These are phyloP conservation scores for Drosophila flavopinicola DNA, from an alignment of 2,888 invertebrate species.

Conservation along the genomic window DNA sequence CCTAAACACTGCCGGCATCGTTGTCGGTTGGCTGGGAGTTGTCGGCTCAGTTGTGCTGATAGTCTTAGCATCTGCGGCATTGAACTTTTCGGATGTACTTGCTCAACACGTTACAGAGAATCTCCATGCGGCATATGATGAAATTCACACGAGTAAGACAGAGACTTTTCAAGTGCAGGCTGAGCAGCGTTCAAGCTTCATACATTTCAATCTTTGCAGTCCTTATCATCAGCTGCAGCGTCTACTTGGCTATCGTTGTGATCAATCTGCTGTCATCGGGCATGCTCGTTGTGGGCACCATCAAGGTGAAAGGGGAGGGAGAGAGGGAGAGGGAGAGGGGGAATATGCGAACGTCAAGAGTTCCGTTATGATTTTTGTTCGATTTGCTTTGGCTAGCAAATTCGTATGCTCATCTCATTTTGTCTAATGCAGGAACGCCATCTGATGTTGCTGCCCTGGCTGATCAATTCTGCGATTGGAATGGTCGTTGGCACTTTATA, in stretches of 20 bases:
- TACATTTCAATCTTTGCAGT: conserved; percentile 40
- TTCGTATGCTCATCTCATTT: conserved; percentile 17
- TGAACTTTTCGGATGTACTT: conserved; percentile 57
- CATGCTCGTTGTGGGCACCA: conserved; percentile 76
- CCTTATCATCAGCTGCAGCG: conserved; percentile 40
- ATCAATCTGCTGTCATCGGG: conserved; percentile 73
- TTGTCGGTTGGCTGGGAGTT: conserved; percentile 80
- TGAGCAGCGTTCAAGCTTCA: neutral
- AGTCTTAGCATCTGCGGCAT: conserved; percentile 47
- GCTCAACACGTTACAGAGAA: conserved; percentile 9
- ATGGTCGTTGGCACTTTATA: conserved; percentile 44
- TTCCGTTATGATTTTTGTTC: conserved; percentile 6
- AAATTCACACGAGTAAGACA: conserved; percentile 11
- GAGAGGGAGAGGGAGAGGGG: no score
- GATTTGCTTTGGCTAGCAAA: neutral
- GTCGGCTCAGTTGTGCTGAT: conserved; percentile 58
- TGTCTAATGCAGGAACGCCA: conserved; percentile 70
- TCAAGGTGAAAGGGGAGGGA: conserved; percentile 62
- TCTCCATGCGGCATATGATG: conserved; percentile 24
- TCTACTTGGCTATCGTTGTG: conserved; percentile 60
- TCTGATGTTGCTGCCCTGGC: conserved; percentile 74
- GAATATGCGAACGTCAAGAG: neutral
- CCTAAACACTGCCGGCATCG: conserved; percentile 78
- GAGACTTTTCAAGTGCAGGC: no score
- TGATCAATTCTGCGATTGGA: conserved; percentile 67